Percentiles rank a stretch among this genome's conserved stretches.
Conservation (phyloP, 1,140 invertebrate genomes). For the Papilio machaon region DNA sequence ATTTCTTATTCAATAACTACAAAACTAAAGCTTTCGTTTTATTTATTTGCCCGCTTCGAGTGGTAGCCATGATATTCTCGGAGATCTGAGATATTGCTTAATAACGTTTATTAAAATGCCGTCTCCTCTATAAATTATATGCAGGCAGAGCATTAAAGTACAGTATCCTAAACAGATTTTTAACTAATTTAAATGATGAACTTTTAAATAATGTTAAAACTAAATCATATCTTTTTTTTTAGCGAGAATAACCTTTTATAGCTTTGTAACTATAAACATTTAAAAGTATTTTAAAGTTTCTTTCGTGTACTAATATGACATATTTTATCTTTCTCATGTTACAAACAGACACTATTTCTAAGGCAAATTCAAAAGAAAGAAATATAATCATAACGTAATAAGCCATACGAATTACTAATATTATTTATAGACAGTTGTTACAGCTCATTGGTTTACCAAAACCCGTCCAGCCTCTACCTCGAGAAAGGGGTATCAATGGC, state of each 20-base stretch:
- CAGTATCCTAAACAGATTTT: neutral
- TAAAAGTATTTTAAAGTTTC: no score
- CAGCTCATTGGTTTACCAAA: neutral
- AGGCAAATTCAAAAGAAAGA: no score
- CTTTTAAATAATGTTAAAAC: no score
- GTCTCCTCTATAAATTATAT: conserved; percentile 18
- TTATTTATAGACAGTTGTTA: neutral
- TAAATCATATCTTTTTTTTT: no score
- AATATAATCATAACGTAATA: no score
- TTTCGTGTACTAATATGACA: no score
- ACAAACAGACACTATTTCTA: no score
- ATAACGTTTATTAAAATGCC: conserved; percentile 3
- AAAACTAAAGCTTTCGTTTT: conserved; percentile 1
- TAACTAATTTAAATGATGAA: neutral
- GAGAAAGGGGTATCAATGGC: conserved; percentile 48
- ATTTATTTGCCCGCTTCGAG: conserved; percentile 13
- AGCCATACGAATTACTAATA: no score
- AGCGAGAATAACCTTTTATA: no score
- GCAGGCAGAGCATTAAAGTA: neutral
- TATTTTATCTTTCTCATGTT: no score
- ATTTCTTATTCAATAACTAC: conserved; percentile 6
- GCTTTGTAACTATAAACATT: no score
- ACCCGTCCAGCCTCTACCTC: conserved; percentile 38
- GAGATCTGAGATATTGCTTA: conserved; percentile 15
- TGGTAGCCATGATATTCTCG: neutral